Percentiles rank a stretch among this genome's conserved stretches.
Evolutionary conservation across 2,797 vertebrate genomes (phyloP).

Genomic region (Orestias chungarensis): DNA sequence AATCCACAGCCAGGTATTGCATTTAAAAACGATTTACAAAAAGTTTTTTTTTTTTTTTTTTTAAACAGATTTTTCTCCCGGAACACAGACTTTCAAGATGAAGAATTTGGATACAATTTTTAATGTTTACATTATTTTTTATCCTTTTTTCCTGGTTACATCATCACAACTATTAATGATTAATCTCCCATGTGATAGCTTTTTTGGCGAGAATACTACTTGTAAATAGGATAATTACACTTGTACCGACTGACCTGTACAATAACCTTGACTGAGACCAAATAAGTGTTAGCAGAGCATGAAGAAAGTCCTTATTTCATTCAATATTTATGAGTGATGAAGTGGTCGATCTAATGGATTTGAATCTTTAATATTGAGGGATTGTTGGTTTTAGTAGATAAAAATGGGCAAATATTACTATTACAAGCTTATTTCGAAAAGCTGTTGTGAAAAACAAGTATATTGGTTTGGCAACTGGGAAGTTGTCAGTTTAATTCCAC

Average conservation of each 20-base stretch:
- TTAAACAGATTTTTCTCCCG: background rate
- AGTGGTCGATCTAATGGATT: too few species aligned
- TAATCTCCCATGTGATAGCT: conserved; percentile 17
- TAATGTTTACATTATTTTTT: background rate
- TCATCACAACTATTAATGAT: conserved; percentile 26
- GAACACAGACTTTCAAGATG: background rate
- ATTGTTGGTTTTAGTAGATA: background rate
- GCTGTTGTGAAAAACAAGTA: background rate
- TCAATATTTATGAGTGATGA: background rate
- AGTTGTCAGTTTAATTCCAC: background rate
- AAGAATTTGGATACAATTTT: background rate
- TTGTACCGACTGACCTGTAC: background rate
- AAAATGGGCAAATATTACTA: background rate
- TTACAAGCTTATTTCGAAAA: background rate
- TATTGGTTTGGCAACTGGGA: background rate
- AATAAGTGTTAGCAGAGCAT: conserved; percentile 11
- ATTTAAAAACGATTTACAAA: background rate
- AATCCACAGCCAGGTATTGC: background rate
- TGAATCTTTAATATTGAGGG: background rate
- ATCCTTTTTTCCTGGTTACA: background rate
- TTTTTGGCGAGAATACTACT: conserved; percentile 16
- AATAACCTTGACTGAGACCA: conserved; percentile 37
- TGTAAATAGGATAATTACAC: conserved; percentile 47
- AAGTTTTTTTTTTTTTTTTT: too few species aligned
- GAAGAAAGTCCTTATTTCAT: background rate